These are phyloP conservation scores for Erethizon dorsatum DNA, from an alignment of 2,797 vertebrate genomes.

Conservation along the genomic window DNA sequence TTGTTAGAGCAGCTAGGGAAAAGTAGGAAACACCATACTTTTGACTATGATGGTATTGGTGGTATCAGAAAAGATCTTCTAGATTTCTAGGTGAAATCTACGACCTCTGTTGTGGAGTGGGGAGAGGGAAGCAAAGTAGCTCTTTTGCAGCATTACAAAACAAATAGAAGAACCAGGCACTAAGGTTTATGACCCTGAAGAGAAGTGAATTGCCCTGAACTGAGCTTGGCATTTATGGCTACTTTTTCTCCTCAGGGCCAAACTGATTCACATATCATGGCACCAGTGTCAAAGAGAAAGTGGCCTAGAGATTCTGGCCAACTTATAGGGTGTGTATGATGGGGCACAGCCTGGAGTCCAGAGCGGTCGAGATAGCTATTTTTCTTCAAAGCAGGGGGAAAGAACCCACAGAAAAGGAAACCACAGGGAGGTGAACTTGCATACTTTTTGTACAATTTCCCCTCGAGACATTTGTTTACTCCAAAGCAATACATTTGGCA, in stretches of 20 bases:
- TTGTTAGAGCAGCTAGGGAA: neutral
- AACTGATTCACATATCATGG: constrained; percentile 52
- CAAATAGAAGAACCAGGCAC: neutral
- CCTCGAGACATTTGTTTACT: constrained; percentile 17
- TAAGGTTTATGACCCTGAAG: neutral
- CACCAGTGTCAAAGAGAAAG: constrained; percentile 49
- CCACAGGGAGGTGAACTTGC: constrained; percentile 4
- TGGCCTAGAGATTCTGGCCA: neutral
- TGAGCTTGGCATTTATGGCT: constrained; percentile 21
- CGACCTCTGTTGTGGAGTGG: neutral
- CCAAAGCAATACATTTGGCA: neutral
- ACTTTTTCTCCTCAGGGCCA: neutral
- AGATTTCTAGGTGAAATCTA: neutral
- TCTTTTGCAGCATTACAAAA: constrained; percentile 54
- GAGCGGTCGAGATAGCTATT: neutral
- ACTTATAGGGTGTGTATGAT: neutral
- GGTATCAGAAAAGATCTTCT: neutral
- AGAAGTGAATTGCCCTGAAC: neutral
- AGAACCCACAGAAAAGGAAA: constrained; percentile 48
- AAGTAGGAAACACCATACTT: neutral
- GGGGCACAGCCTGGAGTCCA: constrained; percentile 30
- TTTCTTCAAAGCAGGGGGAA: neutral
- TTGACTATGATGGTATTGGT: neutral
- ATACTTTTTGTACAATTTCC: constrained; percentile 10
- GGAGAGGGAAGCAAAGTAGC: neutral